Base-by-base conservation (phyloP, 2,113 vertebrate genomes). In the Bombycilla garrulus region DNA sequence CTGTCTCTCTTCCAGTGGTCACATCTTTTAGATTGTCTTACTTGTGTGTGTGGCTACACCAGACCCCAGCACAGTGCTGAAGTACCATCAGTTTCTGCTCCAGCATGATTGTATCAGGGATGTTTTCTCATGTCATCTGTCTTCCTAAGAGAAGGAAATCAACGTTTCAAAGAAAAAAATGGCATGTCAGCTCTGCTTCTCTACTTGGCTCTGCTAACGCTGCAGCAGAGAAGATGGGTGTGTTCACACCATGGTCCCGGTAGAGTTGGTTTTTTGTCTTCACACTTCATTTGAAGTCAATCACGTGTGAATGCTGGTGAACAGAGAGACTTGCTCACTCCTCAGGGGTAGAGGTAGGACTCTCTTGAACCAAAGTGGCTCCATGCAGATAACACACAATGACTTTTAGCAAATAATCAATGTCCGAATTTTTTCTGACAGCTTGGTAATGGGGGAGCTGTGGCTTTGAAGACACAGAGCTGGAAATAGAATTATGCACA, bases 31-130 rank as follows among this genome's bases (percentile, higher is more conserved):
- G 26, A 22, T 8, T 70, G 28, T 44, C 24, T 50, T 38, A 15
- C 8, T 3, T 72, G 29, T 40, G 35, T 13, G 19, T 56, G 50
- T 33, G 31, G 53, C 38, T 5, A 1, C 47, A 67, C 17, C 22
- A 24, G 53, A 74, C 19, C 65, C 26, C 31, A 44, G 45, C 38
- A 53, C 22, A 61, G 5, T 3, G 28, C 31, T 82, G 57, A 86
- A 66, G 5, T 28, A 54, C 26, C 38, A 62, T 5, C 24, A 76
- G 8, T 25, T 67, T 86, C 51, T 70, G 21, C 31, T 76, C 47
- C 31, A 86, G 14, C 25, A 25, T 35, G 28, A 33, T 33, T 0
- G 0, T 22, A 48, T 29, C 31, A 36, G 12, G 11, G 24, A 15
- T 40, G 36, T 1, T 85, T 12, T 48, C 22, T 61, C 47, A 62